Evolutionary conservation across 2,797 vertebrate species (phyloP).

Genomic region (Morelia viridis): DNA sequence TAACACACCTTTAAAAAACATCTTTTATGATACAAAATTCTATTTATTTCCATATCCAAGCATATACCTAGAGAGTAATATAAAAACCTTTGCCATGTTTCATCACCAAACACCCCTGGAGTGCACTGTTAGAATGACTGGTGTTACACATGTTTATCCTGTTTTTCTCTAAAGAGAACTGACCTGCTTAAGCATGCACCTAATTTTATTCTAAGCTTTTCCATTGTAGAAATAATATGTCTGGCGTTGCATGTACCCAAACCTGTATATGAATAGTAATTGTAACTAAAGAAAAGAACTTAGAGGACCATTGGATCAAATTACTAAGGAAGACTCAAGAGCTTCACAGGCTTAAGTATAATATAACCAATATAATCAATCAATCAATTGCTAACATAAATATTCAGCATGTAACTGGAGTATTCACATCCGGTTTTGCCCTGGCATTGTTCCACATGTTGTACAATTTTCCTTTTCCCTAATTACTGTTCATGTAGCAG

Average conservation of each 20-base stretch:
- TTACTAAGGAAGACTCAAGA: neutral
- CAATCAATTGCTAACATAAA: slow-evolving; percentile 29
- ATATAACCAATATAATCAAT: neutral
- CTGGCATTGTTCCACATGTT: neutral
- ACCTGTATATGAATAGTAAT: accelerated
- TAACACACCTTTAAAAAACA: neutral
- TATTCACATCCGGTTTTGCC: neutral
- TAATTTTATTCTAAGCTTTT: neutral
- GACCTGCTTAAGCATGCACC: neutral
- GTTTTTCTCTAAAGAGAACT: neutral
- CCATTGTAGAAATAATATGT: neutral
- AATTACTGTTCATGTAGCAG: slow-evolving; percentile 21
- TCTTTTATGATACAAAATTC: neutral
- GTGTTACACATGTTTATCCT: neutral
- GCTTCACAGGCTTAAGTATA: neutral
- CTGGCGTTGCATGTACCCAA: accelerated
- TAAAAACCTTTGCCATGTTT: neutral
- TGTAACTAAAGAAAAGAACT: neutral
- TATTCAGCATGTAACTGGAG: slow-evolving; percentile 9
- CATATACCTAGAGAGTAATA: neutral
- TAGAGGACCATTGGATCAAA: neutral
- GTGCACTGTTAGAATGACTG: neutral
- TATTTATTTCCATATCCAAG: neutral
- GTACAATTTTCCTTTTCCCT: slow-evolving; percentile 8
- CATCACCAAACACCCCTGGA: neutral